phyloP scores from a whole-genome alignment of 1,140 invertebrate genomes.

The Littorina saxatilis region DNA sequence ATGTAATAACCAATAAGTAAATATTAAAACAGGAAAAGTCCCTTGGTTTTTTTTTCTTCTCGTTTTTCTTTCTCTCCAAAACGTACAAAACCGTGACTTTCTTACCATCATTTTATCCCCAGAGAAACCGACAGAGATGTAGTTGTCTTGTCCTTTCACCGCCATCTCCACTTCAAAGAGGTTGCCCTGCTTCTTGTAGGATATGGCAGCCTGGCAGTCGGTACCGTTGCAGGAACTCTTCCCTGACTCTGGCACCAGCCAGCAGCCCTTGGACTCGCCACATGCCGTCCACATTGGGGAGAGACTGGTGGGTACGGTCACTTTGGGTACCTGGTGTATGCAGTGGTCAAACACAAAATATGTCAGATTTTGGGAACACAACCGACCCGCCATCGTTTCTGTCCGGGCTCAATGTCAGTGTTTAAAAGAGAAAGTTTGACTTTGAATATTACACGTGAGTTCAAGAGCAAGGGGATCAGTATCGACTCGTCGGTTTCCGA shows the following conservation, averaged over 20 bases:
- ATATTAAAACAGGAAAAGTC: too few relatives aligned
- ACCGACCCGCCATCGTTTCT: too few relatives aligned
- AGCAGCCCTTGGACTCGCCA: slow-evolving; percentile 44
- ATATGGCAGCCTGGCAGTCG: slow-evolving; percentile 39
- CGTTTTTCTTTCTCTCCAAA: background rate
- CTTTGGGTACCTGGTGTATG: background rate
- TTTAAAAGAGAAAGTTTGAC: too few relatives aligned
- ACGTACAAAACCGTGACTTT: too few relatives aligned
- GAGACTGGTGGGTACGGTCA: background rate
- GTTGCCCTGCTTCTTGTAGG: slow-evolving; percentile 9
- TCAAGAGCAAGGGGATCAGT: too few relatives aligned
- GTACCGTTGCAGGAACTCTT: slow-evolving; percentile 13
- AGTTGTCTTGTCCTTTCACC: slow-evolving; percentile 25
- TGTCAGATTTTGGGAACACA: too few relatives aligned
- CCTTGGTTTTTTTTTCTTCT: background rate
- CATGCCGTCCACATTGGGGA: slow-evolving; percentile 34
- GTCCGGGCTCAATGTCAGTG: too few relatives aligned
- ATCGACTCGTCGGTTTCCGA: too few relatives aligned
- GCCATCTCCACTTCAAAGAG: slow-evolving; percentile 45
- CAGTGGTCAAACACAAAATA: too few relatives aligned
- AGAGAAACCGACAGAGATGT: slow-evolving; percentile 86
- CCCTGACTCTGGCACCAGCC: slow-evolving; percentile 33
- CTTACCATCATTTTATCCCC: slow-evolving; percentile 84
- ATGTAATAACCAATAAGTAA: too few relatives aligned
- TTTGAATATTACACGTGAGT: too few relatives aligned